phyloP scores from a whole-genome alignment of 2,888 invertebrate species.

The Drosophila seclusa region DNA sequence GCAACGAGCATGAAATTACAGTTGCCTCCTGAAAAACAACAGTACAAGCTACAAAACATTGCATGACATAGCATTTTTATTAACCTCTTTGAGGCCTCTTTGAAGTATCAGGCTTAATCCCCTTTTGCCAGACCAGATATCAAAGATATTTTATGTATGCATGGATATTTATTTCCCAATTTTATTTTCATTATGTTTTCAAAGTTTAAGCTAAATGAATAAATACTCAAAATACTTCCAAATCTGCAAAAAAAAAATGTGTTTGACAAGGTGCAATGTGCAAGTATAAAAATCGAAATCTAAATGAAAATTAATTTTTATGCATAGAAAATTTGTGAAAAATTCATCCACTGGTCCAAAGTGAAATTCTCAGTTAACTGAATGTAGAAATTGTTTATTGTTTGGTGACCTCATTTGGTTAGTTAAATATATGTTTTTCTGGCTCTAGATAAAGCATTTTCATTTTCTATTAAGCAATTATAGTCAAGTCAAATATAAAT shows the following conservation, averaged over 20 bases:
- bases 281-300: background rate
- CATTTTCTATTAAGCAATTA: background rate
- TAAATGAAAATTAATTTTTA: background rate
- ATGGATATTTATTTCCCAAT: background rate
- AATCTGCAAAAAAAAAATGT: background rate
- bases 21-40: conserved; percentile 35
- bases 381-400: background rate
- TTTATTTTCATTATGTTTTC: background rate
- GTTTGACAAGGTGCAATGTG: background rate
- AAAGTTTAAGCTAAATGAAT: background rate
- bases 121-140: background rate
- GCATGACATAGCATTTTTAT: conserved; percentile 16
- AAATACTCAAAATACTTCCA: background rate
- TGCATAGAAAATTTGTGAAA: background rate
- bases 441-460: background rate
- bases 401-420: background rate
- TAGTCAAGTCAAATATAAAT: background rate
- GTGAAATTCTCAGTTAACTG: background rate
- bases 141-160: background rate
- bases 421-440: background rate
- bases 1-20: conserved; percentile 70
- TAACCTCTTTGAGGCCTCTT: background rate
- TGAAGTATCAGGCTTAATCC: conserved; percentile 1
- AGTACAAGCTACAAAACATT: conserved; percentile 13
- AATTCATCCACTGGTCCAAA: background rate